These are phyloP conservation scores for Pyxicephalus adspersus DNA, from an alignment of 2,113 vertebrate species.

Conservation along the genomic window DNA sequence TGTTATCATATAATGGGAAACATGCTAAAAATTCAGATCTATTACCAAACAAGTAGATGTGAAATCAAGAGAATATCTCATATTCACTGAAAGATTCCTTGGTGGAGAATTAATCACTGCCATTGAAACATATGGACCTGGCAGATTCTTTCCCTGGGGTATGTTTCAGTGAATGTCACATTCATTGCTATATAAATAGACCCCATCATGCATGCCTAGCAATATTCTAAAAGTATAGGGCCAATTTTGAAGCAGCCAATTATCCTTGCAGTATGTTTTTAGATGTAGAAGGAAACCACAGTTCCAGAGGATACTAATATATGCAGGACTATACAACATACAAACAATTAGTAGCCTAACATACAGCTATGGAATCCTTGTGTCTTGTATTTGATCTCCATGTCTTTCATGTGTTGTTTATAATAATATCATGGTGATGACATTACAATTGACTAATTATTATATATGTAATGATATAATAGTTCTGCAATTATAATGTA, in stretches of 20 bases:
- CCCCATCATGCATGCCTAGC: too few species aligned
- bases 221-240: too few species aligned
- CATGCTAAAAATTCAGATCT: too few species aligned
- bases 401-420: not conserved
- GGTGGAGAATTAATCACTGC: too few species aligned
- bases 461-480: not conserved
- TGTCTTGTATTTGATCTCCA: not conserved
- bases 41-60: too few species aligned
- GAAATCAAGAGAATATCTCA: too few species aligned
- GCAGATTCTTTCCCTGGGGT: too few species aligned
- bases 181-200: too few species aligned
- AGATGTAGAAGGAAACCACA: conserved; percentile 15
- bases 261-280: conserved; percentile 27
- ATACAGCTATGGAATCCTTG: not conserved
- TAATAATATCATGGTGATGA: not conserved
- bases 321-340: not conserved
- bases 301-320: not conserved
- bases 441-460: not conserved
- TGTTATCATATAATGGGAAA: too few species aligned
- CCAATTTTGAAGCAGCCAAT: conserved; percentile 21
- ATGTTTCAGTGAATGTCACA: too few species aligned
- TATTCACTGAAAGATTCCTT: too few species aligned
- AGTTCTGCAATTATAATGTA: not conserved
- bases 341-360: not conserved
- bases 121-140: too few species aligned